Evolutionary conservation across 23 tunicate species (phyloP), one percentile per base, ranked within the genome.

Genomic region (Trididemnum nubilum): DNA sequence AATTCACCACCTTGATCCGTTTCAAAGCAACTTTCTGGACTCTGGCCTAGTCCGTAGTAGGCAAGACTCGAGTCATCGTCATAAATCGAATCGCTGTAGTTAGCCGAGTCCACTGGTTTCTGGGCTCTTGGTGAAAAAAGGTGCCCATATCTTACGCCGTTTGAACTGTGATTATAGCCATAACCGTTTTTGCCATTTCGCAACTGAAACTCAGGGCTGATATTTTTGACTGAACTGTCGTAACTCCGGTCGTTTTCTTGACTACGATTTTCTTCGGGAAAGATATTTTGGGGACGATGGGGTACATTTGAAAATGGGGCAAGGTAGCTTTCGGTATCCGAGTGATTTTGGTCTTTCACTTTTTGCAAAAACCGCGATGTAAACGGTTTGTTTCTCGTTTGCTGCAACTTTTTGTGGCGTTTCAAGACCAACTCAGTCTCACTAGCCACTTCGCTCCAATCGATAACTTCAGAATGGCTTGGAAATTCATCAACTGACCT

Each of bases 11-110:
- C n/a, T n/a, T n/a, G 58, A 15, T 50, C 19, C 19, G 58, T 50
- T 50, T 15, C 58, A 15, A 15, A n/a, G n/a, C 19, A 33, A 35
- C 72, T 57, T n/a, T 34, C 65, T 1, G 85, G 85, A 49, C 80
- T 72, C 21, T 73, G 73, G 31, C 31, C 38, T 1, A 87, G 34
- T 33, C 85, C 91, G 40, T 50, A 87, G 37, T 76, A 61, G 12
- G 91, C 57, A 51, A 87, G 83, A 64, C 91, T 87, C 36, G 80
- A 76, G 81, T 87, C 91, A 64, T 87, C 91, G 23, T 69, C 83
- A 54, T 40, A 51, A 36, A 64, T 82, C 32, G 22, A 71, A 59
- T 71, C 87, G 66, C 12, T 23, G 51, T 35, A 21, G 51, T 27
- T 78, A 5, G 36, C 36, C 28, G 19, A 19, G 31, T 59, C 65